These are phyloP conservation scores for Synergus laeviventris DNA, from an alignment of 2,888 invertebrate species.

Conservation along the genomic window DNA sequence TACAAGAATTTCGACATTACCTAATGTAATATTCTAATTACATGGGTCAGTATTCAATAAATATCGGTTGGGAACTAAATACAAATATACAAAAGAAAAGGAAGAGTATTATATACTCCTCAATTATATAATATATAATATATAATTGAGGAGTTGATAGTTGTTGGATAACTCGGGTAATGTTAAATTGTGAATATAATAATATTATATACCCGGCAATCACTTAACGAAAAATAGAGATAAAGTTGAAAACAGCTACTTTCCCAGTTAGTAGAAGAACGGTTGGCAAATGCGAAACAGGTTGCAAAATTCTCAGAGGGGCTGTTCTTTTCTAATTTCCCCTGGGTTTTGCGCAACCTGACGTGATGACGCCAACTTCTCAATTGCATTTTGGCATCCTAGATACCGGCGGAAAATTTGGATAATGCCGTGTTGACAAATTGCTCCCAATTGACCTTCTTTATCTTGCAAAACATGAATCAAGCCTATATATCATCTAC, in stretches of 20 bases:
- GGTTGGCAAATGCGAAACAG: conserved; percentile 25
- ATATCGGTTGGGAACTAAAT: conserved; percentile 70
- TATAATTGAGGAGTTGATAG: conserved; percentile 6
- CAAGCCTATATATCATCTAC: not conserved
- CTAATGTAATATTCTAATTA: conserved; percentile 46
- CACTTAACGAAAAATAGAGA: not conserved
- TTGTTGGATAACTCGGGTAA: too few relatives aligned
- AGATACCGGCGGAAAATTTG: conserved; percentile 8
- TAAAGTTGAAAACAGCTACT: not conserved
- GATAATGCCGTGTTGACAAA: conserved; percentile 24
- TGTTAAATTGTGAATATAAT: too few relatives aligned
- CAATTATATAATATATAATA: too few relatives aligned
- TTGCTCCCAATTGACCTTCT: not conserved
- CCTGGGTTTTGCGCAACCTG: conserved; percentile 15
- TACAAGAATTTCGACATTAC: not conserved
- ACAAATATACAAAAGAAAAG: not conserved
- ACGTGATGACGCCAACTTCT: conserved; percentile 29
- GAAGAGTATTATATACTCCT: too few relatives aligned
- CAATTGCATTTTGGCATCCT: conserved; percentile 32
- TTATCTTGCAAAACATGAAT: not conserved
- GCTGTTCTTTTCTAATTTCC: conserved; percentile 40
- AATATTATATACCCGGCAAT: not conserved
- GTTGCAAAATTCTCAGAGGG: conserved; percentile 35
- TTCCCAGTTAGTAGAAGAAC: not conserved
- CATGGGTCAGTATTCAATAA: conserved; percentile 75